Conservation (phyloP, 2,113 vertebrate genomes). For the Tachysurus vachellii region DNA sequence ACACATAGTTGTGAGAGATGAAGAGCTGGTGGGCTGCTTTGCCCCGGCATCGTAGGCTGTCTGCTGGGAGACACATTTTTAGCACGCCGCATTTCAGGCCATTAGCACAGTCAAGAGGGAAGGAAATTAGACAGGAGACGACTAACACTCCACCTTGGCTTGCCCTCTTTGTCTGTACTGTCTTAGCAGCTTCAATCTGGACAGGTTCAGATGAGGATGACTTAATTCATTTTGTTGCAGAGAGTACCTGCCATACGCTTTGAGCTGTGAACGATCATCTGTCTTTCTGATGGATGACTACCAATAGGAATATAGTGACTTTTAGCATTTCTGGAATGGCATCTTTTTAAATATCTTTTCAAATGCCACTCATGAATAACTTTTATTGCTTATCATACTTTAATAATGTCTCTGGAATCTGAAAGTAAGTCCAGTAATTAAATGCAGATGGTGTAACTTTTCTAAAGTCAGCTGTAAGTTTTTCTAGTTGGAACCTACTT, state of each 20-base stretch:
- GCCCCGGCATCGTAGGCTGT: conserved; percentile 25
- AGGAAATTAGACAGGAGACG: conserved; percentile 52
- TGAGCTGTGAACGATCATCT: conserved; percentile 29
- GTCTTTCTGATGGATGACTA: conserved; percentile 24
- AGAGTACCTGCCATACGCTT: conserved; percentile 12
- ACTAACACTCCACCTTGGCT: conserved; percentile 13
- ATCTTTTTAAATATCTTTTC: not conserved
- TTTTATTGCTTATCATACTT: conserved; percentile 12
- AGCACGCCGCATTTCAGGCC: conserved; percentile 47
- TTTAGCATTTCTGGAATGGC: not conserved
- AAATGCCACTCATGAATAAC: conserved; percentile 4
- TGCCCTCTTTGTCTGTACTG: conserved; percentile 7
- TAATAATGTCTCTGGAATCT: not conserved
- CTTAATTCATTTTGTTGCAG: conserved; percentile 16
- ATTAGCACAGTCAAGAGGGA: conserved; percentile 47
- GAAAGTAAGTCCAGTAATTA: not conserved
- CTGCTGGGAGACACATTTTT: conserved; percentile 50
- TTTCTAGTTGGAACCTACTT: not conserved
- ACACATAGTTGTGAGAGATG: conserved; percentile 44
- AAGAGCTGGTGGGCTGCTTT: conserved; percentile 33
- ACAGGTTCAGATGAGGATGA: conserved; percentile 21
- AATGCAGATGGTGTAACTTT: not conserved
- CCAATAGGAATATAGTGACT: not conserved
- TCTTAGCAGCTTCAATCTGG: conserved; percentile 19
- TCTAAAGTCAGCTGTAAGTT: not conserved